phyloP scores from a whole-genome alignment of 2,113 vertebrate species.

The Engystomops pustulosus region DNA sequence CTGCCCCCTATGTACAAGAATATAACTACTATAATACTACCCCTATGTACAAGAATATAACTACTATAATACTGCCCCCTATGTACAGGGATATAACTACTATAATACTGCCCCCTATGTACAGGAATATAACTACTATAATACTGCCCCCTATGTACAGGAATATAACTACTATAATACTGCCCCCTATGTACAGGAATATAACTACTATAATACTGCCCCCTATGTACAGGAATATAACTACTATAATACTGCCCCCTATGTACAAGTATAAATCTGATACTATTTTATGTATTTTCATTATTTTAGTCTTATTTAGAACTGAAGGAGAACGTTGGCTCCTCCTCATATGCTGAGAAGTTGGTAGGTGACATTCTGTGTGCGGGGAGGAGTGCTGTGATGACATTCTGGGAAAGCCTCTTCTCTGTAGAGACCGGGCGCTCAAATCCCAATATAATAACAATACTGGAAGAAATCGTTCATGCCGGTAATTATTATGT shows the following conservation, averaged over 20 bases:
- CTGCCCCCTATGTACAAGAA: slow-evolving; percentile 7
- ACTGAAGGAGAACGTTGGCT: not conserved
- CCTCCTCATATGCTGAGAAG: not conserved
- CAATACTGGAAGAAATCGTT: not conserved
- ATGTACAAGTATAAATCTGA: too few species aligned
- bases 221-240: too few species aligned
- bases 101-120: not conserved
- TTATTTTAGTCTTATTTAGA: not conserved
- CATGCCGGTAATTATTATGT: not conserved
- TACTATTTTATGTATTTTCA: not conserved
- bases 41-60: not conserved
- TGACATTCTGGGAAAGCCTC: not conserved
- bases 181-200: not conserved
- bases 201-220: too few species aligned
- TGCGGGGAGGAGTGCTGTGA: not conserved
- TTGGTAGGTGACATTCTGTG: not conserved
- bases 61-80: not conserved
- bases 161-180: slow-evolving; percentile 2
- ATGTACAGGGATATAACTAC: not conserved
- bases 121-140: not conserved
- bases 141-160: slow-evolving; percentile 4
- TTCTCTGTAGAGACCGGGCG: not conserved
- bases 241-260: too few species aligned
- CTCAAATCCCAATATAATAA: not conserved
- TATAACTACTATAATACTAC: not conserved